A percentile compares a stretch with the other conserved stretches of the same genome.
Evolutionary conservation across 2,888 invertebrate species (phyloP).

Genomic region (Panorpa germanica): DNA sequence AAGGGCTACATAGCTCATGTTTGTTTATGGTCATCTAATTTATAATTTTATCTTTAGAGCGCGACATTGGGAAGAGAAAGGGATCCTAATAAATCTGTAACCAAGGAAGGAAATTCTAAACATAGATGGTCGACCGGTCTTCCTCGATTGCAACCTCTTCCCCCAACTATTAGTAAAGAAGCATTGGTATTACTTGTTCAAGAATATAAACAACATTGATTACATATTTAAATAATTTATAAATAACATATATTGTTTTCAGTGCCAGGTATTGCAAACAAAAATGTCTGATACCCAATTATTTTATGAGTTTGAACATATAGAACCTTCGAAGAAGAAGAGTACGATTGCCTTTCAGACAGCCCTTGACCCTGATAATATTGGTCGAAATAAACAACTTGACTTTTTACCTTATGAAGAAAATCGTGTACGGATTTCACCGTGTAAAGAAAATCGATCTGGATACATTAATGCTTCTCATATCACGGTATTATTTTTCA

Average conservation of each 20-base stretch:
- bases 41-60: too few species aligned
- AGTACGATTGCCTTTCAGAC: slow-evolving; percentile 48
- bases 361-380: slow-evolving; percentile 53
- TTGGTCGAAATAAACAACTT: slow-evolving; percentile 24
- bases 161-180: slow-evolving; percentile 61
- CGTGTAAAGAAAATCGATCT: slow-evolving; percentile 60
- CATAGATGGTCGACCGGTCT: slow-evolving; percentile 55
- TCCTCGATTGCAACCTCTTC: slow-evolving; percentile 48
- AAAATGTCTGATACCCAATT: slow-evolving; percentile 56
- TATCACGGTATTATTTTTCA: slow-evolving; percentile 42
- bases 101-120: slow-evolving; percentile 29
- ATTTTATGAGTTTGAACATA: slow-evolving; percentile 70
- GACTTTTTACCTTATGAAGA: slow-evolving; percentile 76
- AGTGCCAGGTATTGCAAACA: slow-evolving; percentile 44
- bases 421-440: slow-evolving; percentile 66
- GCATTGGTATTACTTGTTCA: slow-evolving; percentile 36
- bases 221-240: slow-evolving; percentile 7
- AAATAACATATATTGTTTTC: slow-evolving; percentile 14
- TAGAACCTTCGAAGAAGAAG: slow-evolving; percentile 56
- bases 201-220: slow-evolving; percentile 5
- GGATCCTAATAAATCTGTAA: slow-evolving; percentile 28
- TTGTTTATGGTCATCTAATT: too few species aligned
- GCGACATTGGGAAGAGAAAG: slow-evolving; percentile 50
- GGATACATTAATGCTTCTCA: slow-evolving; percentile 91
- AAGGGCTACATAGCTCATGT: too few species aligned